These are phyloP conservation scores for Emberiza fucata DNA, from an alignment of 2,113 vertebrate species.

Conservation along the genomic window DNA sequence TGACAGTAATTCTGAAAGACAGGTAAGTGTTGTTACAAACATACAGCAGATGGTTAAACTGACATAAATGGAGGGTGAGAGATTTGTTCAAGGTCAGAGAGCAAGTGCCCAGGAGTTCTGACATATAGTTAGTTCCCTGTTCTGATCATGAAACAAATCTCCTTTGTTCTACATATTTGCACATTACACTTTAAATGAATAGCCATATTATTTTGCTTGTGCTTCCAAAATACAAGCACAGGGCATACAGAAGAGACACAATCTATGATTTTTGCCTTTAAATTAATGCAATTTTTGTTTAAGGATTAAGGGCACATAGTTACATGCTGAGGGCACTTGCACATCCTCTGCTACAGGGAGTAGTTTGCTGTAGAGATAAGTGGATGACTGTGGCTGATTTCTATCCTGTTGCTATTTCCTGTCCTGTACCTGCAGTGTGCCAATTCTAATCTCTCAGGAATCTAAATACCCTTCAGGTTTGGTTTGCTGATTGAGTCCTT, in stretches of 20 bases:
- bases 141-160: conserved; percentile 17
- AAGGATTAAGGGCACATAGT: not conserved
- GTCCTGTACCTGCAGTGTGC: not conserved
- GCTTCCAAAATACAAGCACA: not conserved
- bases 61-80: conserved; percentile 20
- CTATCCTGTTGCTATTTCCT: not conserved
- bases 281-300: not conserved
- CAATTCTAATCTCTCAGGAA: not conserved
- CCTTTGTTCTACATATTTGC: conserved; percentile 17
- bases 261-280: not conserved
- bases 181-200: not conserved
- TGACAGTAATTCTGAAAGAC: conserved; percentile 33
- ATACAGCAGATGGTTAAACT: conserved; percentile 42
- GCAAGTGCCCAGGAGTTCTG: conserved; percentile 31
- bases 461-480: not conserved
- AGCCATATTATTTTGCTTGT: not conserved
- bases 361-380: not conserved
- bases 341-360: not conserved
- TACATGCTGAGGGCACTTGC: not conserved
- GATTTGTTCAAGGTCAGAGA: conserved; percentile 53
- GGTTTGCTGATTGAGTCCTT: not conserved
- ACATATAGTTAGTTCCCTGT: not conserved
- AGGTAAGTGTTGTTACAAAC: conserved; percentile 23
- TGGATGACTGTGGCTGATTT: not conserved
- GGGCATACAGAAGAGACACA: not conserved